Evolutionary conservation across 2,888 invertebrate species (phyloP).

Genomic region (Cataglyphis cursor): DNA sequence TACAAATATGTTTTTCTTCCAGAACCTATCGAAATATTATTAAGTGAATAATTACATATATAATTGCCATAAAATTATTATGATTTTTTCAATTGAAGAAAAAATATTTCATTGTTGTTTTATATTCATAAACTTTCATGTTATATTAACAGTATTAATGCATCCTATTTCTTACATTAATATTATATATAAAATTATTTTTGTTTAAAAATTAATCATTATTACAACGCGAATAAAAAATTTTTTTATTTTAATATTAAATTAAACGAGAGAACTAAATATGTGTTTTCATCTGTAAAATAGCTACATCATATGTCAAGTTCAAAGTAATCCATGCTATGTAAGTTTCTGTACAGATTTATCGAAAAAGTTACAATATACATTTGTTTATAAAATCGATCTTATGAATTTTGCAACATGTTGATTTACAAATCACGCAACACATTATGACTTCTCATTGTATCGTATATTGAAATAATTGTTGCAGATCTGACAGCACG

Average conservation of each 20-base stretch:
- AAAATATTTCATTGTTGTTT: neutral
- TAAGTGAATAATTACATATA: neutral
- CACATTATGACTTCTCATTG: neutral
- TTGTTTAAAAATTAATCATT: neutral
- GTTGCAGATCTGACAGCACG: conserved; percentile 97
- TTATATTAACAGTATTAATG: neutral
- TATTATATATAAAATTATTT: neutral
- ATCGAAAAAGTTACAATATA: neutral
- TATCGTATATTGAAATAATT: conserved; percentile 19
- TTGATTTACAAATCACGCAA: neutral
- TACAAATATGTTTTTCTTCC: neutral
- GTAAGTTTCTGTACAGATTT: neutral
- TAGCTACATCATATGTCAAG: no score
- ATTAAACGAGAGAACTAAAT: neutral
- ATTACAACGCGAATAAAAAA: neutral
- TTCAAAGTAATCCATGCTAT: neutral
- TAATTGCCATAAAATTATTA: neutral
- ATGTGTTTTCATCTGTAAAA: neutral
- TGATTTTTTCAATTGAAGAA: neutral
- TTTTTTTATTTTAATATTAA: neutral
- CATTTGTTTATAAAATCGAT: neutral
- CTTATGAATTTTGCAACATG: neutral
- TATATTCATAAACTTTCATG: neutral
- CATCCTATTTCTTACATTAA: neutral
- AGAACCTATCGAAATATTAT: neutral